Evolutionary conservation across 2,113 vertebrate species (phyloP).

Genomic region (Helogale parvula): DNA sequence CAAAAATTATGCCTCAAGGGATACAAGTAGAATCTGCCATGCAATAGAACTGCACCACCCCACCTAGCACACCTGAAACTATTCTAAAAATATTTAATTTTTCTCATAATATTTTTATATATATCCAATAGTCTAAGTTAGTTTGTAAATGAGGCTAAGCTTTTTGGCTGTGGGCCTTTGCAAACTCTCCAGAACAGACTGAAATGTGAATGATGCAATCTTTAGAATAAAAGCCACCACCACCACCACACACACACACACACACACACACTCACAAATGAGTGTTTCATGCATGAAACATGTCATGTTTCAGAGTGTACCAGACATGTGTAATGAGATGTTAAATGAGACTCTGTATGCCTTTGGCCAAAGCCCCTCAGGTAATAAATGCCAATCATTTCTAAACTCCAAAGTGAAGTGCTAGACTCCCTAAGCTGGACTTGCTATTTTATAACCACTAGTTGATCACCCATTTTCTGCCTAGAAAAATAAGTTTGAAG

Average conservation of each 20-base stretch:
- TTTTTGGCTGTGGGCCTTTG: not conserved
- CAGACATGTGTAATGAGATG: not conserved
- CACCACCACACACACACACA: not conserved
- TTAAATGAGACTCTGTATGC: constrained; percentile 27
- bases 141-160: constrained; percentile 29
- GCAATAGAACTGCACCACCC: not conserved
- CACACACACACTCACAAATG: not conserved
- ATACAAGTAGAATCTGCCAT: constrained; percentile 37
- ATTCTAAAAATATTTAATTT: constrained; percentile 44
- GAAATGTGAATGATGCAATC: constrained; percentile 37
- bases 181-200: constrained; percentile 47
- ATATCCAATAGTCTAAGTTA: not conserved
- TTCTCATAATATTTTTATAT: constrained; percentile 31
- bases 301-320: not conserved
- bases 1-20: constrained; percentile 64
- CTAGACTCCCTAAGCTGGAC: not conserved
- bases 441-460: not conserved
- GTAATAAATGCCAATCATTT: not conserved
- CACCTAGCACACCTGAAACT: constrained; percentile 51
- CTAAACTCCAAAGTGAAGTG: not conserved
- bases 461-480: not conserved
- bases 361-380: not conserved
- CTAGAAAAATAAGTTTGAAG: not conserved
- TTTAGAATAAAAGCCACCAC: constrained; percentile 44
- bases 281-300: not conserved